Conservation (phyloP, 2,797 vertebrate genomes). For the Florisuga fusca region DNA sequence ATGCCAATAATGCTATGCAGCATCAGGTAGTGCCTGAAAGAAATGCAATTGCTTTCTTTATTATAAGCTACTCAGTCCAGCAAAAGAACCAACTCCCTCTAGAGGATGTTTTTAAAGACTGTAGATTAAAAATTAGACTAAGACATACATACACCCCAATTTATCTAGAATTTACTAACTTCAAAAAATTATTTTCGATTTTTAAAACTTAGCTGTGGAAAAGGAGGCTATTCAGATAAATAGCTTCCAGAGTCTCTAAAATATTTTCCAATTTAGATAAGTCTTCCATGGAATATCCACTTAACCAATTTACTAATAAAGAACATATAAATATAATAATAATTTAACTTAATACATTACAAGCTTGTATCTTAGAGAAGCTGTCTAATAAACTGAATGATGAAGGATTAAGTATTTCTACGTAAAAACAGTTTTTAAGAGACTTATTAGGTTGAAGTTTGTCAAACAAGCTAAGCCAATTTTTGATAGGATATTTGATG, state of each 20-base stretch:
- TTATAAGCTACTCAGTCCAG: background rate
- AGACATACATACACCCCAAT: background rate
- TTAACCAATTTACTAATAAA: background rate
- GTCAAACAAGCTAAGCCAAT: background rate
- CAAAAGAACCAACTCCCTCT: background rate
- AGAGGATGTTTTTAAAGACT: background rate
- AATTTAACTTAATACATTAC: background rate
- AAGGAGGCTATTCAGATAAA: background rate
- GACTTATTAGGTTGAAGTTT: background rate
- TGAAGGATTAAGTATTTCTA: background rate
- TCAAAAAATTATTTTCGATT: background rate
- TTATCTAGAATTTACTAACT: background rate
- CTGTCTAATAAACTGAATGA: background rate
- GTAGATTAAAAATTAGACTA: background rate
- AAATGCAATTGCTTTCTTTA: background rate
- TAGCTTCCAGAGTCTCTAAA: background rate
- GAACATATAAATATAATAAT: background rate
- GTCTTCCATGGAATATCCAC: background rate
- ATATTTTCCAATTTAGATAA: background rate
- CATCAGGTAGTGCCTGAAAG: background rate
- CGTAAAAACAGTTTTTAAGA: background rate
- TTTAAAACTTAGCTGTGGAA: background rate
- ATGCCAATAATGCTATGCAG: background rate
- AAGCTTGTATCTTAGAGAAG: background rate
- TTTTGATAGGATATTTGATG: background rate